Evolutionary conservation across 2,888 invertebrate species (phyloP), one percentile per base, ranked within the genome.

Genomic region (Iselma pallidipennis): DNA sequence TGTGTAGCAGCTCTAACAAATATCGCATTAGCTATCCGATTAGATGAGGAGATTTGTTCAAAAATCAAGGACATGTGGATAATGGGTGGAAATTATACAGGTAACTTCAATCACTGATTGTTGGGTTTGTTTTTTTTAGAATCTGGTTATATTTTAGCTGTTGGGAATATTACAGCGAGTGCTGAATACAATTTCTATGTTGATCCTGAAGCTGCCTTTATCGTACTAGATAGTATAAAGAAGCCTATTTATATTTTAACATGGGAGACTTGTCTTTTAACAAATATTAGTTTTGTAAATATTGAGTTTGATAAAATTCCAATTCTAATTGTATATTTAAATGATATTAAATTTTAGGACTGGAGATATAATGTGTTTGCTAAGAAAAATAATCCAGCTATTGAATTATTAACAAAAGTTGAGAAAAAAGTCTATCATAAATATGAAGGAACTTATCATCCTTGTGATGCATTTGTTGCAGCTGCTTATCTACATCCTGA

Each of bases 1-100:
- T 85, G 89, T 33, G 77, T 93, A 23, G 94, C 90, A 0, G 88
- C 95, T 0, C 78, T 95, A 25, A 94, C 94, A 0, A 95, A 94
- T 73, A 82, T 93, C 49, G 95, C 94, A 0, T 74, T 93, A 61
- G 88, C 92, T 1, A 83, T 90, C 2, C 87, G 88, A 72, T 77
- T 92, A 71, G 91, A 90, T 70, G 86, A 89, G 0, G 76, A 84
- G 4, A 89, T 94, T 74, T 78, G 87, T 0, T 73, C 82, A 19
- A 84, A 87, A 65, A 79, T 94, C 0, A 87, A 88, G 63, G 88
- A 89, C 48, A 81, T 94, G 31, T 90, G 86, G 75, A 84, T 94
- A 3, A 93, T 92, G 85, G 94, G 94, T 7, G 94, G 94, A 61
- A 91, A 92, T 79, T 85, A 87, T 67, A 83, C 85, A 70, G 89